Percentiles rank a stretch among this genome's conserved stretches.
These are phyloP conservation scores for Chlorodrepanis virens DNA, from an alignment of 2,113 vertebrate genomes.

Conservation along the genomic window DNA sequence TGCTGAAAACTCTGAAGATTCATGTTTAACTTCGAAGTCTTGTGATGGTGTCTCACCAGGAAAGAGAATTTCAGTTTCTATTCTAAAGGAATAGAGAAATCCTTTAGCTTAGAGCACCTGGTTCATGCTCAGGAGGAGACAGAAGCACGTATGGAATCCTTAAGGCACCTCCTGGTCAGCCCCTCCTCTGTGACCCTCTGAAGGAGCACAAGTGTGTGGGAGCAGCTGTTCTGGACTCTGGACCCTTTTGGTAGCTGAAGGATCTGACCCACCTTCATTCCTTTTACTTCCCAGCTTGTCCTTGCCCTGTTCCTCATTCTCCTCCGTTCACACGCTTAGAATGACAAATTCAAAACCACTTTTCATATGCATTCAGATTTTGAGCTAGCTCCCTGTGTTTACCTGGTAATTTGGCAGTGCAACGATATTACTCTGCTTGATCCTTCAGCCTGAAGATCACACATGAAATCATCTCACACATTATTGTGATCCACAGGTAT, in stretches of 20 bases:
- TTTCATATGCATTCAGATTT: background rate
- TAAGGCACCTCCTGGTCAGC: background rate
- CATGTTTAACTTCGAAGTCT: background rate
- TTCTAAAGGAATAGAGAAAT: background rate
- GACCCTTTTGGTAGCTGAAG: background rate
- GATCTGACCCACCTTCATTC: background rate
- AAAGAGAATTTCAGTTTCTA: background rate
- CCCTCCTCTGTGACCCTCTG: background rate
- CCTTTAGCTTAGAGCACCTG: background rate
- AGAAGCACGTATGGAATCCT: background rate
- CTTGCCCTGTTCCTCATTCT: background rate
- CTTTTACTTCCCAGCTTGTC: background rate
- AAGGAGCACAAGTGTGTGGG: background rate
- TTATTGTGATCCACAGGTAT: background rate
- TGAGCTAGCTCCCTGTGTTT: background rate
- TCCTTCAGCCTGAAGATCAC: background rate
- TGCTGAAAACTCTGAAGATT: background rate
- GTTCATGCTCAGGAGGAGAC: background rate
- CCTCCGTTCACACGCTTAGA: background rate
- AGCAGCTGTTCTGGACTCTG: background rate
- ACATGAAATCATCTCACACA: background rate
- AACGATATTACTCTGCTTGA: background rate
- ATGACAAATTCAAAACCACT: background rate
- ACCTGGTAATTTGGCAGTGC: background rate
- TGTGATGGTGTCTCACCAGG: background rate